Percentiles rank a stretch among this genome's conserved stretches.
Conservation (phyloP, 2,888 invertebrate species). For the Andrena minutula region DNA sequence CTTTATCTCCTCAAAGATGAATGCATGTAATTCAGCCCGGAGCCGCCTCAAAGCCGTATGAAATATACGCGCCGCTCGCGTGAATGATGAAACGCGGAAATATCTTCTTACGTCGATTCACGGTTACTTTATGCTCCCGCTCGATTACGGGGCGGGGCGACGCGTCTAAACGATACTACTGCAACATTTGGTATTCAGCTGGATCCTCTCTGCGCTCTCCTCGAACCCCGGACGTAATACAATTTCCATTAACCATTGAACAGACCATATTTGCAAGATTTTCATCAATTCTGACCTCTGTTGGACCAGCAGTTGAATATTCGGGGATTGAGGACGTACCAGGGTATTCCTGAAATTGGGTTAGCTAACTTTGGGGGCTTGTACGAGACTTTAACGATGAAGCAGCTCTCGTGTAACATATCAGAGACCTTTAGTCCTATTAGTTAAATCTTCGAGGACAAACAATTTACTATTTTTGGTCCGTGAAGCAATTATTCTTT, state of each 20-base stretch:
- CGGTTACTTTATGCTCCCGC: neutral
- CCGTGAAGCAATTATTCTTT: neutral
- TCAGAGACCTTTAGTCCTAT: too few relatives aligned
- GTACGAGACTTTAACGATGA: too few relatives aligned
- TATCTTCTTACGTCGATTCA: conserved; percentile 24
- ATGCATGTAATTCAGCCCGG: conserved; percentile 47
- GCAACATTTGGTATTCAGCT: conserved; percentile 8
- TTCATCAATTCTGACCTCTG: neutral
- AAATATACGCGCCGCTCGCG: conserved; percentile 18
- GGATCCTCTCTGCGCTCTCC: neutral
- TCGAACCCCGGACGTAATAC: neutral
- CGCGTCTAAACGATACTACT: conserved; percentile 19
- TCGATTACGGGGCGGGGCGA: neutral
- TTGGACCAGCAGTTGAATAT: neutral
- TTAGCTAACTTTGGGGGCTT: too few relatives aligned
- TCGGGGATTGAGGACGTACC: neutral
- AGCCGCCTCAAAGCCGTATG: conserved; percentile 23
- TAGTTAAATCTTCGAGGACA: too few relatives aligned
- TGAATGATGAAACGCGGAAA: conserved; percentile 8
- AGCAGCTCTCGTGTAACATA: too few relatives aligned
- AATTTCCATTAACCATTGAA: conserved; percentile 4
- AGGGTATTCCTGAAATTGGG: too few relatives aligned
- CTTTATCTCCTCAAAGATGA: conserved; percentile 51
- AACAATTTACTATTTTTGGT: neutral
- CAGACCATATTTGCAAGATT: neutral